These are phyloP conservation scores for Papilio helenus DNA, from an alignment of 1,140 invertebrate genomes.

Conservation along the genomic window DNA sequence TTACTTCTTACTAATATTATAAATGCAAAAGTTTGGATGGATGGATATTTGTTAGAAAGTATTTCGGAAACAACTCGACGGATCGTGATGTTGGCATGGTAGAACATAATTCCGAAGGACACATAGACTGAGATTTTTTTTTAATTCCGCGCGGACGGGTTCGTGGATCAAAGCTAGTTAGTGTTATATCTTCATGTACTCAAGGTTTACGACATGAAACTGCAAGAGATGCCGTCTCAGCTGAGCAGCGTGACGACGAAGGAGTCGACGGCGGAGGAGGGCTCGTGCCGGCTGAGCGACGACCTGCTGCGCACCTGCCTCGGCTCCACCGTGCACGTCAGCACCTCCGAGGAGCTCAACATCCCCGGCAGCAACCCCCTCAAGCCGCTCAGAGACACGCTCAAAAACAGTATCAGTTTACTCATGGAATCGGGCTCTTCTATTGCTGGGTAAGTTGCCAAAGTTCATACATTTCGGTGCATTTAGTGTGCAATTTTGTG, in stretches of 20 bases:
- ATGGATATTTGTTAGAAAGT: no score
- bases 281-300: constrained; percentile 59
- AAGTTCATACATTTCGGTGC: background rate
- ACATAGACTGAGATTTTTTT: no score
- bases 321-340: constrained; percentile 69
- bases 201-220: constrained; percentile 72
- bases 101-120: no score
- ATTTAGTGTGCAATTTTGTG: no score
- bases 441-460: constrained; percentile 56
- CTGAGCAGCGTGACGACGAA: constrained; percentile 51
- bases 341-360: constrained; percentile 71
- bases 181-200: no score
- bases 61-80: no score
- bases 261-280: constrained; percentile 47
- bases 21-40: no score
- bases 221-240: constrained; percentile 68
- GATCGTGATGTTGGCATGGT: no score
- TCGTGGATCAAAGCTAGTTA: no score
- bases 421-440: constrained; percentile 70
- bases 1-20: no score
- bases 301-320: constrained; percentile 62
- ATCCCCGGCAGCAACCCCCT: constrained; percentile 63
- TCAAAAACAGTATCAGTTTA: constrained; percentile 75
- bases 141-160: no score
- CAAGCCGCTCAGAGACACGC: constrained; percentile 65